A percentile compares a stretch with the other conserved stretches of the same genome.
phyloP scores from a whole-genome alignment of 92 coral and sea anemone species.

The Blastomussa wellsi region DNA sequence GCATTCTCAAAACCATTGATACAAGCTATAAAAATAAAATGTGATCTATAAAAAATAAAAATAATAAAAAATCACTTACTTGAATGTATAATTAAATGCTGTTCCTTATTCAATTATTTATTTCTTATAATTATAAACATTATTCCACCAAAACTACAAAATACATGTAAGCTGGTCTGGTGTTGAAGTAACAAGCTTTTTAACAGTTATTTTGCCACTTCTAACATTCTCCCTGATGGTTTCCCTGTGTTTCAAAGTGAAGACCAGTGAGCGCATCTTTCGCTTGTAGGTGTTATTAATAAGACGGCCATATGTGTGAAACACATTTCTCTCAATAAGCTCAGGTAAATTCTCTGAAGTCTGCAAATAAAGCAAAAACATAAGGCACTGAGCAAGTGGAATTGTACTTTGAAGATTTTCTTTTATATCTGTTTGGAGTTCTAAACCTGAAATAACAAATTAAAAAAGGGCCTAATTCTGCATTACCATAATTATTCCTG shows the following conservation, averaged over 20 bases:
- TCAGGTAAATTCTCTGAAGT: constrained; percentile 55
- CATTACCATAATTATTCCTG: too few relatives aligned
- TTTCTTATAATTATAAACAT: neutral
- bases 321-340: constrained; percentile 71
- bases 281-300: constrained; percentile 67
- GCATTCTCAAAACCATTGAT: neutral
- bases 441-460: too few relatives aligned
- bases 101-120: neutral
- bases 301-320: constrained; percentile 60
- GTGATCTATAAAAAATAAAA: neutral
- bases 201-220: constrained; percentile 47
- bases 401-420: too few relatives aligned
- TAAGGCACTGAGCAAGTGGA: neutral
- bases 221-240: constrained; percentile 43
- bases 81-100: neutral
- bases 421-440: too few relatives aligned
- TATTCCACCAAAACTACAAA: neutral
- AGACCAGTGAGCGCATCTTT: constrained; percentile 75
- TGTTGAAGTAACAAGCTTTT: constrained; percentile 39
- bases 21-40: neutral
- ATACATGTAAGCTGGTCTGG: constrained; percentile 19
- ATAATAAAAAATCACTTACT: neutral
- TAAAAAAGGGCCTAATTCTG: too few relatives aligned
- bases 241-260: constrained; percentile 59
- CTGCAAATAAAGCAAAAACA: constrained; percentile 22